Evolutionary conservation across 1,140 invertebrate species (phyloP), one percentile per base, ranked within the genome.

Genomic region (Micrasema longulum): DNA sequence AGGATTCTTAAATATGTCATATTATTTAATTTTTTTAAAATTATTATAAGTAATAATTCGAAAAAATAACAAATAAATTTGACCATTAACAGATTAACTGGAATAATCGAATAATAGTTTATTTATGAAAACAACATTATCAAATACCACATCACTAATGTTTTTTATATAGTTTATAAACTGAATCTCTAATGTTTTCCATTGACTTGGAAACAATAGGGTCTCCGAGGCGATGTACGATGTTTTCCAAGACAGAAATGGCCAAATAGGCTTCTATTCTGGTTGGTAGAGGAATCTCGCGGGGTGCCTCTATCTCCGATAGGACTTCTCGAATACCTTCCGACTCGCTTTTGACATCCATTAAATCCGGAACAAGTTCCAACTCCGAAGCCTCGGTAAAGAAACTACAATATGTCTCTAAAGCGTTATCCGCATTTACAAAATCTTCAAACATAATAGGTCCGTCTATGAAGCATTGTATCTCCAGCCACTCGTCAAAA

Each of bases 381-480:
- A 63, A 23, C 38, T 43, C 57, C 11, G 57, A 38, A 11, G 57
- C 41, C 41, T 63, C 57, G 2, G 45, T 63, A 11, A 63, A 43
- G 22, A 63, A 63, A 31, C 45, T 63, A 2, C 36, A 36, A 41
- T 9, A 43, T 43, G 38, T 63, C 45, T 63, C 57, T 16, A 63
- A 43, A 5, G 18, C 14, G 14, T 63, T 43, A n/a, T 63, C 57
- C 18, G 45, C 41, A 63, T 63, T 63, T n/a, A 43, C 57, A 63
- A 63, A 63, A 18, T 63, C 57, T n/a, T 63, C 20, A 45, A 63
- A 63, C 9, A 23, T 43, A 9, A n/a, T 12, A 2, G 57, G 57
- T 2, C 36, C 20, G n/a, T 63, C 36, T 18, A 63, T 63, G 57
- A 63, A 63, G 22, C 57, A 63, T 43, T 63, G 57, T n/a, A 63